Conservation (phyloP, 2,797 vertebrate species). For the Epinephelus coioides region DNA sequence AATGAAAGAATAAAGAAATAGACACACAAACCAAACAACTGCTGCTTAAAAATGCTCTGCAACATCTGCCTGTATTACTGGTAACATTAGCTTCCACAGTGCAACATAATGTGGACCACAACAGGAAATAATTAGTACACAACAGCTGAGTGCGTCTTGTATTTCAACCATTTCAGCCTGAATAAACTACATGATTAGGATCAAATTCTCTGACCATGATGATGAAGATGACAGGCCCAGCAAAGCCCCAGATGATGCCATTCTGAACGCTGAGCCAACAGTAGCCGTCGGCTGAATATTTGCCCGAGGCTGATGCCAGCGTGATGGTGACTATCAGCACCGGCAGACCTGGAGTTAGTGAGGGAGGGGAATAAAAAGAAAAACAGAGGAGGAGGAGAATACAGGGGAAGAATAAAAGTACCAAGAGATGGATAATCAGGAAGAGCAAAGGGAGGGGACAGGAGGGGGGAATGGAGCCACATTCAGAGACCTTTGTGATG, state of each 20-base stretch:
- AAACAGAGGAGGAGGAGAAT: background rate
- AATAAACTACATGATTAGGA: background rate
- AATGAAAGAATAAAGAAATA: background rate
- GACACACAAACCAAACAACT: background rate
- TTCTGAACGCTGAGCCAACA: slow-evolving; percentile 90
- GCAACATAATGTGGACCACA: background rate
- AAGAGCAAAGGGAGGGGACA: background rate
- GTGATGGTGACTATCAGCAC: slow-evolving; percentile 89
- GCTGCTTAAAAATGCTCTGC: background rate
- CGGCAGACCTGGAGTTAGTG: slow-evolving; percentile 82
- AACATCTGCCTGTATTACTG: background rate
- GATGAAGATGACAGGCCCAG: slow-evolving; percentile 90
- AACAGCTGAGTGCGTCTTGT: background rate
- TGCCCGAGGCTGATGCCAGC: slow-evolving; percentile 85
- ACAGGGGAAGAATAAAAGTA: background rate
- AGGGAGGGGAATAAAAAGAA: background rate
- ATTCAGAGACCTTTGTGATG: background rate
- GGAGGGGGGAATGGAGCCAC: background rate
- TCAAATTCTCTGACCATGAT: slow-evolving; percentile 82
- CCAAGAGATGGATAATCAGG: background rate
- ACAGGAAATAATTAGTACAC: background rate
- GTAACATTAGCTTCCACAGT: background rate
- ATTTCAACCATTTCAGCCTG: background rate
- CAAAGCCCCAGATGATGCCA: slow-evolving; percentile 89
- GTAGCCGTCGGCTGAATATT: slow-evolving; percentile 85